phyloP scores from a whole-genome alignment of 2,113 vertebrate genomes.

The Drymodes brunneopygia region DNA sequence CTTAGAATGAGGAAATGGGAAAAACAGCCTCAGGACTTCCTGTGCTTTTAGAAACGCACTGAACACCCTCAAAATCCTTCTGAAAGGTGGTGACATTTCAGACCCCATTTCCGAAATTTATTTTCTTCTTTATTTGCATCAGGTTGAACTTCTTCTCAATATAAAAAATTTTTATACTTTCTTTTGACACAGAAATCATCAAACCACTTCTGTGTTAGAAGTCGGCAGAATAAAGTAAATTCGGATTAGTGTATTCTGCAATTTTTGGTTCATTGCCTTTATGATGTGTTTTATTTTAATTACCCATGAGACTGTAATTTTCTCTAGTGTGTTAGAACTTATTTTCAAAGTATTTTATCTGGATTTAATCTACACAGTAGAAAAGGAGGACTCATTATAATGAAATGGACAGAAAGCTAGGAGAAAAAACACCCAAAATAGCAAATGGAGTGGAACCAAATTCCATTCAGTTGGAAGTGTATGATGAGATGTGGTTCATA shows the following conservation, averaged over 20 bases:
- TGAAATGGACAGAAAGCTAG: not conserved
- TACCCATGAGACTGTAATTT: not conserved
- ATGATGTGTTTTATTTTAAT: slow-evolving; percentile 10
- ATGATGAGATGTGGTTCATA: not conserved
- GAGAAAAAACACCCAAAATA: not conserved
- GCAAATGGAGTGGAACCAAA: not conserved
- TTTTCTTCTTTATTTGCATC: not conserved
- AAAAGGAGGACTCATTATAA: not conserved
- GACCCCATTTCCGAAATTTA: not conserved
- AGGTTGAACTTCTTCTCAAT: not conserved
- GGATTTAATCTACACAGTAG: not conserved
- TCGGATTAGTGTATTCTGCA: not conserved
- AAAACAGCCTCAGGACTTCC: not conserved
- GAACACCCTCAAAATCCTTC: not conserved
- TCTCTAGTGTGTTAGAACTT: not conserved
- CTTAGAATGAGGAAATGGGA: not conserved
- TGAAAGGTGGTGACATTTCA: not conserved
- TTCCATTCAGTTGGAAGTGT: not conserved
- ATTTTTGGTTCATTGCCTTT: slow-evolving; percentile 2
- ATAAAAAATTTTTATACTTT: not conserved
- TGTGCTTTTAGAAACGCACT: not conserved
- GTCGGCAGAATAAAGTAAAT: not conserved
- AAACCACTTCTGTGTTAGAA: not conserved
- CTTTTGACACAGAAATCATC: not conserved
- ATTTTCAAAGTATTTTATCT: slow-evolving; percentile 29